A percentile compares a stretch with the other conserved stretches of the same genome.
phyloP scores from a whole-genome alignment of 2,888 invertebrate species.

The Allygus modestus region DNA sequence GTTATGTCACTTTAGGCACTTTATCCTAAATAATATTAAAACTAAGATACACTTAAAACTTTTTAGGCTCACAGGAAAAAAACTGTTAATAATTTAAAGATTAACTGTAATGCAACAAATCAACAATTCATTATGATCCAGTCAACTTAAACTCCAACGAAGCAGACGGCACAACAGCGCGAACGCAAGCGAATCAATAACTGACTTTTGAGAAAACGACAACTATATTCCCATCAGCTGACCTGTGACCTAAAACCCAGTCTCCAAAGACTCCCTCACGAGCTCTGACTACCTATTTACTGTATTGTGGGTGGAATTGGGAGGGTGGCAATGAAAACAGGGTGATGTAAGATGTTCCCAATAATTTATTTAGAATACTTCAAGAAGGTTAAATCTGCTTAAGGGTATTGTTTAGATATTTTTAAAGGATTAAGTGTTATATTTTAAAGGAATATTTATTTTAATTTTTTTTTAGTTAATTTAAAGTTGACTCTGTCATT shows the following conservation, averaged over 20 bases:
- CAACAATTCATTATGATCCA: background rate
- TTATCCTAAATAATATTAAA: background rate
- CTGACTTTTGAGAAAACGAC: conserved; percentile 12
- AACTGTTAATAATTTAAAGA: background rate
- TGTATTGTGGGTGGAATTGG: background rate
- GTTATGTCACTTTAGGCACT: conserved; percentile 30
- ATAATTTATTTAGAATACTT: too few relatives aligned
- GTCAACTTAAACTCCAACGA: background rate
- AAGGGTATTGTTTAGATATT: too few relatives aligned
- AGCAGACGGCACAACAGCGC: conserved; percentile 22
- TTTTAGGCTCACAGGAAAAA: background rate
- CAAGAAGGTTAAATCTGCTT: too few relatives aligned
- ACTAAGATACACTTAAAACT: background rate
- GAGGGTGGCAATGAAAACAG: conserved; percentile 9
- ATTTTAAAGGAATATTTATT: too few relatives aligned
- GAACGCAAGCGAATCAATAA: conserved; percentile 23
- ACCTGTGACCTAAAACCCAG: conserved; percentile 32
- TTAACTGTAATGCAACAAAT: background rate
- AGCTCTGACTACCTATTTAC: background rate
- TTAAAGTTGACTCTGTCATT: too few relatives aligned
- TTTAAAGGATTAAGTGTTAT: too few relatives aligned
- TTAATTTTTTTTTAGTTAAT: too few relatives aligned
- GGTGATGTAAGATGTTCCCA: too few relatives aligned
- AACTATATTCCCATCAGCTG: background rate
- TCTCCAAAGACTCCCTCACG: background rate